A percentile compares a stretch with the other conserved stretches of the same genome.
phyloP scores from a whole-genome alignment of 2,113 vertebrate species.

The Psittacus erithacus region DNA sequence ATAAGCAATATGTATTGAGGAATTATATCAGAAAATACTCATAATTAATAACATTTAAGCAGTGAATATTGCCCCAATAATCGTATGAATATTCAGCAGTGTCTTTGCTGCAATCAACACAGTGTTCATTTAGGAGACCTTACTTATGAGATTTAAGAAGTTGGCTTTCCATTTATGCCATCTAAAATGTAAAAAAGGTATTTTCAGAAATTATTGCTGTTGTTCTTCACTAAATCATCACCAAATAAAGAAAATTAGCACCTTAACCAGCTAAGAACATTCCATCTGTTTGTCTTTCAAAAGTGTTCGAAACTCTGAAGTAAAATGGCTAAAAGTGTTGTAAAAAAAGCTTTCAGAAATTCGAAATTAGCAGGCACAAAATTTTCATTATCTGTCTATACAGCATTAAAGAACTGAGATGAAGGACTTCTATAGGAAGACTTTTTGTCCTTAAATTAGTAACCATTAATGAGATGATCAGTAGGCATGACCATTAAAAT shows the following conservation, averaged over 20 bases:
- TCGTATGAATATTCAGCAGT: neutral
- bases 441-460: neutral
- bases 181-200: neutral
- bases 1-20: neutral
- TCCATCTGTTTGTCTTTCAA: neutral
- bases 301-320: neutral
- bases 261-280: neutral
- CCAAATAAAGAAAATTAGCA: neutral
- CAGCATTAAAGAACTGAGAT: neutral
- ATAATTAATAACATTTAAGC: neutral
- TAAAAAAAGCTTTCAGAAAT: neutral
- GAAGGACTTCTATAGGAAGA: neutral
- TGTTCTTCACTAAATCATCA: neutral
- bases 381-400: neutral
- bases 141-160: neutral
- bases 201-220: neutral
- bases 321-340: neutral
- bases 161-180: neutral
- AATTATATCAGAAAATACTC: neutral
- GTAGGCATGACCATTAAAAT: neutral
- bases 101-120: neutral
- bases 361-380: neutral
- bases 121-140: neutral
- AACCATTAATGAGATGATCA: neutral
- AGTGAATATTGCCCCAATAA: neutral